Conservation (phyloP, 2,888 invertebrate species). For the Ceraclea dissimilis region DNA sequence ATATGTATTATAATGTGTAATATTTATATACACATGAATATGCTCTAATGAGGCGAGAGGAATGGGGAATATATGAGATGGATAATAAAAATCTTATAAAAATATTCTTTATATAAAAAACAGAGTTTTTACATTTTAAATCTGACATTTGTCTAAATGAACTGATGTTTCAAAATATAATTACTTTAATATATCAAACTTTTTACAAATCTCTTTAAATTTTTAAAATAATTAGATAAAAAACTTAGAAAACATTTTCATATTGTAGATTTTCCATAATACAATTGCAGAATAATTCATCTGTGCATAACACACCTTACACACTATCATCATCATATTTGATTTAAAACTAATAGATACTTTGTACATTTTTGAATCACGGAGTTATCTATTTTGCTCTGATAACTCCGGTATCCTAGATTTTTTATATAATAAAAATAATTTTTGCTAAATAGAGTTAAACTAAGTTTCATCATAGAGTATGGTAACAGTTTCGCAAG, state of each 20-base stretch:
- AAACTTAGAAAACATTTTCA: constrained; percentile 14
- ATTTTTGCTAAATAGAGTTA: constrained; percentile 19
- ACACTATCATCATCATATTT: constrained; percentile 1
- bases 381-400: background rate
- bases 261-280: constrained; percentile 21
- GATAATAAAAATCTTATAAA: constrained; percentile 12
- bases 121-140: constrained; percentile 11
- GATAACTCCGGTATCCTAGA: constrained; percentile 8
- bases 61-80: constrained; percentile 13
- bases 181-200: constrained; percentile 16
- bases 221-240: constrained; percentile 20
- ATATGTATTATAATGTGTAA: no score
- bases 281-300: no score
- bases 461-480: constrained; percentile 10
- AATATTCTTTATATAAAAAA: constrained; percentile 8
- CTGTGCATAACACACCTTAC: constrained; percentile 26
- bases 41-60: constrained; percentile 10
- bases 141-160: constrained; percentile 6
- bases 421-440: constrained; percentile 15
- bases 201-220: constrained; percentile 20
- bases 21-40: background rate
- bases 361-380: constrained; percentile 7
- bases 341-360: constrained; percentile 4
- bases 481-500: constrained; percentile 22
- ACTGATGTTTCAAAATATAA: constrained; percentile 8